phyloP scores from a whole-genome alignment of 1,140 invertebrate species.

The Listronotus bonariensis region DNA sequence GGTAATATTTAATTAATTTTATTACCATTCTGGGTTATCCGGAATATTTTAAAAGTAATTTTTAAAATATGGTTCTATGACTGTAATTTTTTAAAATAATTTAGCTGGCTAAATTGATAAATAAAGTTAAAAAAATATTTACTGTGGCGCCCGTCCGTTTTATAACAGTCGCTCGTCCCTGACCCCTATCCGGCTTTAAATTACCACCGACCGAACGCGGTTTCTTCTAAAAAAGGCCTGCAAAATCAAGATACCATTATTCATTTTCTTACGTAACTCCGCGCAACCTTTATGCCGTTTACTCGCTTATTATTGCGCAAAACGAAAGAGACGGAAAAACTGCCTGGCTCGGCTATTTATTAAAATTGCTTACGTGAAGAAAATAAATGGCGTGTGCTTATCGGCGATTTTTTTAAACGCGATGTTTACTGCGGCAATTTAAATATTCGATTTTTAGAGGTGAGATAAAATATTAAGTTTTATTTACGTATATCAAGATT shows the following conservation, averaged over 20 bases:
- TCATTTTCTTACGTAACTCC: constrained; percentile 16
- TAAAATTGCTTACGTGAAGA: constrained; percentile 12
- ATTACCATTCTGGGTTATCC: too few species aligned
- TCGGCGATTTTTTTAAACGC: not conserved
- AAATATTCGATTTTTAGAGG: too few species aligned
- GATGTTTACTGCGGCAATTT: not conserved
- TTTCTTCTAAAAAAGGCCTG: constrained; percentile 18
- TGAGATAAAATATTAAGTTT: too few species aligned
- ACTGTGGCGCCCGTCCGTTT: too few species aligned
- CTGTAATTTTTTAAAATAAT: too few species aligned
- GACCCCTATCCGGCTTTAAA: constrained; percentile 10
- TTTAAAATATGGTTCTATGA: too few species aligned
- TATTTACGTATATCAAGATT: too few species aligned
- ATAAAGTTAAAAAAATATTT: too few species aligned
- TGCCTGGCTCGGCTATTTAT: constrained; percentile 1
- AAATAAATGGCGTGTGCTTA: constrained; percentile 11
- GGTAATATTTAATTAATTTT: too few species aligned
- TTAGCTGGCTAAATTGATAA: too few species aligned
- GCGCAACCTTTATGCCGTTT: constrained; percentile 12
- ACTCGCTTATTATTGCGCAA: constrained; percentile 7
- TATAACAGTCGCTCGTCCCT: too few species aligned
- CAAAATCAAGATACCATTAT: constrained; percentile 18
- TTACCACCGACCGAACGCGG: not conserved
- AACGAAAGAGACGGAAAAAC: not conserved
- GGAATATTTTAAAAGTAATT: too few species aligned